Percentiles rank a stretch among this genome's conserved stretches.
These are phyloP conservation scores for Meloidogyne floridensis DNA, from an alignment of 1,140 invertebrate genomes.

Conservation along the genomic window DNA sequence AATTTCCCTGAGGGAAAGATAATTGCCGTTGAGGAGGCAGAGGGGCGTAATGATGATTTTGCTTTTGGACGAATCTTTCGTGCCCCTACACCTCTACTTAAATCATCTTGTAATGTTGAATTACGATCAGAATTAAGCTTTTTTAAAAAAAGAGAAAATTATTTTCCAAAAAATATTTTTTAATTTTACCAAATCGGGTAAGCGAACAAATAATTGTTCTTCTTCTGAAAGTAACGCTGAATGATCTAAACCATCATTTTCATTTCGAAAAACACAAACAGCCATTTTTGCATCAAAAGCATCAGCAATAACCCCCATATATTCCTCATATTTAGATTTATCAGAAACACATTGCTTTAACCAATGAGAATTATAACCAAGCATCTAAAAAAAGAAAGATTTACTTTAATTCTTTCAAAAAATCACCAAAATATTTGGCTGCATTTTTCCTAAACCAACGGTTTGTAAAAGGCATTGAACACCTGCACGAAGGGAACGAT, in stretches of 20 bases:
- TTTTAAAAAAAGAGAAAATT: constrained; percentile 9
- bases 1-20: background rate
- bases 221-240: constrained; percentile 42
- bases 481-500: constrained; percentile 46
- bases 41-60: constrained; percentile 16
- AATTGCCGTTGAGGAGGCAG: background rate
- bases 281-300: constrained; percentile 56
- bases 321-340: constrained; percentile 65
- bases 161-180: constrained; percentile 20
- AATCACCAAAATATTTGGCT: constrained; percentile 84
- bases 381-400: background rate
- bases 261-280: constrained; percentile 59
- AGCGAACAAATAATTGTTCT: constrained; percentile 38
- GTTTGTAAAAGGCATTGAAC: constrained; percentile 73
- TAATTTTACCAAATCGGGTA: constrained; percentile 35
- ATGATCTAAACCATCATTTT: constrained; percentile 53
- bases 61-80: constrained; percentile 44
- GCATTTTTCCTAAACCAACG: constrained; percentile 83
- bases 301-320: constrained; percentile 68
- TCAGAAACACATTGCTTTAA: constrained; percentile 48
- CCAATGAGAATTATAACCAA: constrained; percentile 60
- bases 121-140: constrained; percentile 35
- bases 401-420: constrained; percentile 67
- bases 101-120: constrained; percentile 42
- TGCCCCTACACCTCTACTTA: constrained; percentile 41